Conservation (phyloP, 1,140 invertebrate genomes). For the Dendrolimus punctatus region DNA sequence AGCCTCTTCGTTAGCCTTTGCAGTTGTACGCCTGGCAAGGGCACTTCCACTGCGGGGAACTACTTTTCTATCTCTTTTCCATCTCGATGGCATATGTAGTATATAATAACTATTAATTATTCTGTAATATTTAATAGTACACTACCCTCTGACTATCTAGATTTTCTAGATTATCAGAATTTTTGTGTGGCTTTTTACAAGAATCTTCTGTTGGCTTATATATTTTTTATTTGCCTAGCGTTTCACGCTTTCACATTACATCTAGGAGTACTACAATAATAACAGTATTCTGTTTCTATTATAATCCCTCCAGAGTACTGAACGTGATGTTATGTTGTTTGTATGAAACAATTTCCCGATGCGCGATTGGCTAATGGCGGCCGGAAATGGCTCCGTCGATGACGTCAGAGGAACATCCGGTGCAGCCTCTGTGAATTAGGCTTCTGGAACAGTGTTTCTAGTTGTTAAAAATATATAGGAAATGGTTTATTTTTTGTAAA, state of each 20-base stretch:
- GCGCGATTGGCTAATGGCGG: constrained; percentile 37
- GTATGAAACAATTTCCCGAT: constrained; percentile 32
- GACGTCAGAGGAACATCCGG: constrained; percentile 40
- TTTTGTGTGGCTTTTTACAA: too few species aligned
- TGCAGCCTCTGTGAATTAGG: constrained; percentile 10
- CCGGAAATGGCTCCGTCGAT: constrained; percentile 37
- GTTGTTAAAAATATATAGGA: neutral
- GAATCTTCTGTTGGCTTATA: too few species aligned
- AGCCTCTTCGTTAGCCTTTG: too few species aligned
- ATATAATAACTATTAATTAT: too few species aligned
- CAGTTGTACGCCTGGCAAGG: too few species aligned
- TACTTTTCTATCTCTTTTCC: too few species aligned
- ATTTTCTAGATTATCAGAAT: too few species aligned
- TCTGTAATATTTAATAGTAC: too few species aligned
- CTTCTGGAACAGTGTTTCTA: neutral
- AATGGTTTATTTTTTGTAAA: neutral
- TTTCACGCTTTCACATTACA: neutral
- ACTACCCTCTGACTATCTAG: too few species aligned
- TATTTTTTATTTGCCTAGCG: too few species aligned
- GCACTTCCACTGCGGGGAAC: too few species aligned
- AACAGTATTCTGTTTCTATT: neutral
- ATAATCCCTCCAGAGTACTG: constrained; percentile 3
- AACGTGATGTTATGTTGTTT: neutral
- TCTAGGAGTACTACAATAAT: constrained; percentile 1
- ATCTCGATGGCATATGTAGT: too few species aligned